Conservation (phyloP, 64 coral and sea anemone species). For the Pocillopora verrucosa region DNA sequence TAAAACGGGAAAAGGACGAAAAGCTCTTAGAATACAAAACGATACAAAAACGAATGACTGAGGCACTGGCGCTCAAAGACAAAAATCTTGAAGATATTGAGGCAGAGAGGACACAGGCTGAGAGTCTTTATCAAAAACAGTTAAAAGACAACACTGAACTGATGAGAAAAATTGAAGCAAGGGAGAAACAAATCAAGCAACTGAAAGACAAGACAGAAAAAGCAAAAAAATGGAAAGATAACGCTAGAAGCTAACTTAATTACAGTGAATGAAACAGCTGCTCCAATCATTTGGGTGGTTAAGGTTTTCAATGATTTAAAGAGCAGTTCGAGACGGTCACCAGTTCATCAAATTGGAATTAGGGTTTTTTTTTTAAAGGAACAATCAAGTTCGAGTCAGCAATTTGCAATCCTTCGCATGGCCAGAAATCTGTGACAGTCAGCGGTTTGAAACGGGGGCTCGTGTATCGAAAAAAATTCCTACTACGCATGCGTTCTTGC, state of each 20-base stretch:
- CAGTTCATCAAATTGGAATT: too few relatives aligned
- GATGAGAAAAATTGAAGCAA: slow-evolving; percentile 30
- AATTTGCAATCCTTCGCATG: too few relatives aligned
- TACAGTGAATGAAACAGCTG: background rate
- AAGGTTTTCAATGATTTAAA: too few relatives aligned
- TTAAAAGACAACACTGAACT: slow-evolving; percentile 34
- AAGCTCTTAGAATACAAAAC: slow-evolving; percentile 12
- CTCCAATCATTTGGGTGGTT: too few relatives aligned
- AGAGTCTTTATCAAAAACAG: slow-evolving; percentile 18
- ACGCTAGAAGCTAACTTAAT: background rate
- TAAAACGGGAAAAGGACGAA: slow-evolving; percentile 30
- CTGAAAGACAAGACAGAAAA: slow-evolving; percentile 43
- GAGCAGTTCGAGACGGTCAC: too few relatives aligned
- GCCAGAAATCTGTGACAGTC: background rate
- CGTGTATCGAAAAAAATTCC: background rate
- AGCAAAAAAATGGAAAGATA: slow-evolving; percentile 18
- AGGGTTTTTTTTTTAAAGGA: too few relatives aligned
- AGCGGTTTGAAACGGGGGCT: background rate
- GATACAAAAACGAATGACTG: slow-evolving; percentile 28
- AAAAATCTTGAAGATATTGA: slow-evolving; percentile 13
- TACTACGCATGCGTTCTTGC: background rate
- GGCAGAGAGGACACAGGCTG: background rate
- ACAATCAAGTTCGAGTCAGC: too few relatives aligned
- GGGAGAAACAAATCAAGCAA: slow-evolving; percentile 33
- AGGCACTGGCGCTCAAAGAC: slow-evolving; percentile 13